These are phyloP conservation scores for Megalops atlanticus DNA, from an alignment of 2,113 vertebrate genomes.

Conservation along the genomic window DNA sequence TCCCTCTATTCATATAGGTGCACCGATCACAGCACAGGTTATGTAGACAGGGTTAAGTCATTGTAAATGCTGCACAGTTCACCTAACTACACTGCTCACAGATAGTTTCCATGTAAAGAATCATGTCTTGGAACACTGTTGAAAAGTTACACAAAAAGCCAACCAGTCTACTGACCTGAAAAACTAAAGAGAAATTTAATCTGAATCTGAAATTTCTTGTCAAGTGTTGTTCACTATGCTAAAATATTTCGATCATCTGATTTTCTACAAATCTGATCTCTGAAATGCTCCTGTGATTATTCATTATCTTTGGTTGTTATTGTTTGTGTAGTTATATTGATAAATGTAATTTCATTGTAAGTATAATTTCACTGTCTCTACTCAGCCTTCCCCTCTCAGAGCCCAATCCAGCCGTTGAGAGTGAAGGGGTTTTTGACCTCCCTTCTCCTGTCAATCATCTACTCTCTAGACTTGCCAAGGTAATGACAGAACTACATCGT, in stretches of 20 bases:
- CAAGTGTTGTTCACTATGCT: too few species aligned
- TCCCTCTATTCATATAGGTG: neutral
- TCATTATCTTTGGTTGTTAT: neutral
- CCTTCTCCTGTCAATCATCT: slow-evolving; percentile 71
- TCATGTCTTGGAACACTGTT: too few species aligned
- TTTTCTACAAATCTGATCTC: neutral
- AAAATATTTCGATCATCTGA: too few species aligned
- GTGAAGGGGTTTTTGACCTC: slow-evolving; percentile 63
- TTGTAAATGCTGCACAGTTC: too few species aligned
- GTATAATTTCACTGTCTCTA: neutral
- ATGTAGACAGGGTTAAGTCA: too few species aligned
- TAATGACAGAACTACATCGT: slow-evolving; percentile 40
- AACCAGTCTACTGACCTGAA: too few species aligned
- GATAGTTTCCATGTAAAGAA: too few species aligned
- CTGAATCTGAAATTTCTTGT: too few species aligned
- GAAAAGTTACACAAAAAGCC: too few species aligned
- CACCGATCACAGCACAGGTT: too few species aligned
- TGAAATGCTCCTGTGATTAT: neutral
- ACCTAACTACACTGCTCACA: neutral
- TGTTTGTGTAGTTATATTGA: neutral
- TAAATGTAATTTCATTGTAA: neutral
- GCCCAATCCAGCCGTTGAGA: slow-evolving; percentile 61
- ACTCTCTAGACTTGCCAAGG: slow-evolving; percentile 80
- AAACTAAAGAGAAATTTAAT: too few species aligned
- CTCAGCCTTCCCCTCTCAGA: slow-evolving; percentile 63